Conservation (phyloP, 2,797 vertebrate species). For the Falco concolor region DNA sequence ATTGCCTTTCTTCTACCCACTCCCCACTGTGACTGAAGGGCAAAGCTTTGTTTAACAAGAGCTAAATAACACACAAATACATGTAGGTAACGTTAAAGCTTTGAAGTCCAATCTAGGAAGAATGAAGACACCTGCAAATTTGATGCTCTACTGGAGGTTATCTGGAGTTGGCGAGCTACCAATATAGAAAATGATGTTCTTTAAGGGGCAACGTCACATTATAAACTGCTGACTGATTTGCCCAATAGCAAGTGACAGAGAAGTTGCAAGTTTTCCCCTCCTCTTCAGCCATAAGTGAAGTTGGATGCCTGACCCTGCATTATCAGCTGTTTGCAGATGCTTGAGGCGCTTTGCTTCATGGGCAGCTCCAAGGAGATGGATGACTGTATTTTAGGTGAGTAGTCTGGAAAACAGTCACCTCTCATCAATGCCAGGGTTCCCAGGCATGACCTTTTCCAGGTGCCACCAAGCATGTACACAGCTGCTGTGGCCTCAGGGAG, state of each 20-base stretch:
- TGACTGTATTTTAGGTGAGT: neutral
- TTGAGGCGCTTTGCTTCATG: neutral
- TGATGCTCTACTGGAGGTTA: conserved; percentile 17
- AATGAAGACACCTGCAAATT: conserved; percentile 2
- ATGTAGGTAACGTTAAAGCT: neutral
- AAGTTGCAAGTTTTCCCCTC: neutral
- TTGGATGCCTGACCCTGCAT: neutral
- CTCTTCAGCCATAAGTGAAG: neutral
- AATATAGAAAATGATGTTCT: neutral
- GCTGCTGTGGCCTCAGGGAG: neutral
- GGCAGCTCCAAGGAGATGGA: neutral
- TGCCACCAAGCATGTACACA: neutral
- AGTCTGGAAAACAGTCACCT: neutral
- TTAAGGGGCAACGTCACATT: neutral
- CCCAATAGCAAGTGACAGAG: neutral
- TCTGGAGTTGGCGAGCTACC: neutral
- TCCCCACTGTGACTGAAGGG: neutral
- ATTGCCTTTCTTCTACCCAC: conserved; percentile 11
- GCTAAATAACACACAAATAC: neutral
- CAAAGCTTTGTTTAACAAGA: conserved; percentile 41
- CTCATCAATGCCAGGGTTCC: neutral
- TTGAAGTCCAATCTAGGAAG: neutral
- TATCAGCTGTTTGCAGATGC: neutral
- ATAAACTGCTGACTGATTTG: neutral
- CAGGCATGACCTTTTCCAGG: neutral